Conservation (phyloP, 2,797 vertebrate genomes). For the Scarus forsteni region DNA sequence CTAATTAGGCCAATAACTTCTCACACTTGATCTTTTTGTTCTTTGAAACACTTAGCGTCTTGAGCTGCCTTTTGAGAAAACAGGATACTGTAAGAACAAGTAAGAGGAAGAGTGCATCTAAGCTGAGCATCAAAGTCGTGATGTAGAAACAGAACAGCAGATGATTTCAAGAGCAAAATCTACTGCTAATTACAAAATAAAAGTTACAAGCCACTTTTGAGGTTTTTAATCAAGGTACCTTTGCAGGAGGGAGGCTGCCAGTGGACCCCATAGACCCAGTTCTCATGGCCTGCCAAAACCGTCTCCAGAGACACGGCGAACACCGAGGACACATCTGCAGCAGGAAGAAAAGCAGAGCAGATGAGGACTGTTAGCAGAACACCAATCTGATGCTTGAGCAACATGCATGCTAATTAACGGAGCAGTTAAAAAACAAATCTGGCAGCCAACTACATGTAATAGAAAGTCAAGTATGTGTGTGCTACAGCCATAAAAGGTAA, state of each 20-base stretch:
- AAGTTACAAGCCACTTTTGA: not conserved
- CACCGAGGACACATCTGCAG: constrained; percentile 54
- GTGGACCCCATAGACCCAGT: constrained; percentile 94
- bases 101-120: constrained; percentile 5
- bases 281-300: constrained; percentile 95
- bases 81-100: constrained; percentile 11
- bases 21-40: constrained; percentile 3
- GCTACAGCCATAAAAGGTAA: constrained; percentile 3
- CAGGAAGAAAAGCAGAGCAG: constrained; percentile 22
- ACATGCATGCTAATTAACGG: not conserved
- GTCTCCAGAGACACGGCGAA: constrained; percentile 93
- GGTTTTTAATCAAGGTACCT: constrained; percentile 81
- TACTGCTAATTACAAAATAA: constrained; percentile 13
- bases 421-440: not conserved
- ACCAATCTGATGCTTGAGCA: not conserved
- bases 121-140: not conserved
- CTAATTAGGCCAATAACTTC: constrained; percentile 53
- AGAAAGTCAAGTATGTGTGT: not conserved
- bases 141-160: constrained; percentile 8
- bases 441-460: not conserved
- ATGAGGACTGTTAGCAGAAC: not conserved
- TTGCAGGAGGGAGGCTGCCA: constrained; percentile 91
- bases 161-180: not conserved
- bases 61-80: constrained; percentile 24
- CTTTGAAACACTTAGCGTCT: constrained; percentile 7